Conservation (phyloP, 2,113 vertebrate genomes). For the Planiliza haematocheilus region DNA sequence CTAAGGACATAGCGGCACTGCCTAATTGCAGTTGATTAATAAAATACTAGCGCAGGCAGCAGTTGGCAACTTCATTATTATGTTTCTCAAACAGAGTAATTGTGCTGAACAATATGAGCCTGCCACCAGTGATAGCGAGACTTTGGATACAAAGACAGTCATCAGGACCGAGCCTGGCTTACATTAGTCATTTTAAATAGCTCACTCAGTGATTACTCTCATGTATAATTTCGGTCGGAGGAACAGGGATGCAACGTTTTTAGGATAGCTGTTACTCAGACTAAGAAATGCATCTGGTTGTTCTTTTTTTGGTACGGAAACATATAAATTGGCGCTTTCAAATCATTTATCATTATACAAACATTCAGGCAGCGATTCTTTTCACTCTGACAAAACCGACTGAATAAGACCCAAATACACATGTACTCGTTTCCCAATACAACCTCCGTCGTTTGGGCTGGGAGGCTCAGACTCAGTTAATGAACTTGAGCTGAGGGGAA, state of each 20-base stretch:
- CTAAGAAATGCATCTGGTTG: conserved; percentile 2
- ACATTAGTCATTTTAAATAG: conserved; percentile 72
- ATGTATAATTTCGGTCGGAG: conserved; percentile 15
- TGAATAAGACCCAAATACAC: background rate
- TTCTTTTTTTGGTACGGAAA: background rate
- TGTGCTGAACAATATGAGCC: conserved; percentile 68
- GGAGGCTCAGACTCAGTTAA: conserved; percentile 85
- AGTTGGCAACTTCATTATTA: conserved; percentile 75
- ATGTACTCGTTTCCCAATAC: background rate
- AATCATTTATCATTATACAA: no score
- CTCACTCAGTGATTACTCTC: conserved; percentile 59
- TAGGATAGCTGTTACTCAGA: conserved; percentile 18
- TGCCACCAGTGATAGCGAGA: conserved; percentile 64
- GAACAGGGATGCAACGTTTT: background rate
- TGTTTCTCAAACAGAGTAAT: conserved; percentile 78
- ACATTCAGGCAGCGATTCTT: no score
- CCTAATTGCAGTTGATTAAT: conserved; percentile 80
- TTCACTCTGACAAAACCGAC: no score
- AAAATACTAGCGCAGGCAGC: conserved; percentile 74
- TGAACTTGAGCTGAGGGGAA: conserved; percentile 88
- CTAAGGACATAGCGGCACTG: conserved; percentile 66
- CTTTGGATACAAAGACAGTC: conserved; percentile 70
- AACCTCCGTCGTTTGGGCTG: conserved; percentile 74
- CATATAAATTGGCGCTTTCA: no score
- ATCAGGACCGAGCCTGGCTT: conserved; percentile 44